A percentile compares a stretch with the other conserved stretches of the same genome.
Evolutionary conservation across 2,113 vertebrate species (phyloP).

Genomic region (Leucosticte australis): DNA sequence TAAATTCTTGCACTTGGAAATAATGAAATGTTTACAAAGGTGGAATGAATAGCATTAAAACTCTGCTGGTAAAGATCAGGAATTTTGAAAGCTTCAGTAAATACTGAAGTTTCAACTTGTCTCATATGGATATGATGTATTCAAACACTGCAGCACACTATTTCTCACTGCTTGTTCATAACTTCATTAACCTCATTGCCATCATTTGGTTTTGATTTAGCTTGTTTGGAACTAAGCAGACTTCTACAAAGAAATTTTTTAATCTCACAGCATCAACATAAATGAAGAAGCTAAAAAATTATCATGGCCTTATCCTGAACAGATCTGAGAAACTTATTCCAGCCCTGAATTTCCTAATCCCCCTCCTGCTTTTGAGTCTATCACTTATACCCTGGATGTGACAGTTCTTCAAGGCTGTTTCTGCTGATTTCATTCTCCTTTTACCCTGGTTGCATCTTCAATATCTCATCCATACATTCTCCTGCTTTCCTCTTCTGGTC

Average conservation of each 20-base stretch:
- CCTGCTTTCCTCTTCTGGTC: neutral
- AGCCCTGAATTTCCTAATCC: neutral
- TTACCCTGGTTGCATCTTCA: neutral
- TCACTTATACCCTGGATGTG: neutral
- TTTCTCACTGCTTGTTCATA: neutral
- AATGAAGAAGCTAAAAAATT: neutral
- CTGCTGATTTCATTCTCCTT: neutral
- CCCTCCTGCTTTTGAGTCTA: neutral
- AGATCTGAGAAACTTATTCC: neutral
- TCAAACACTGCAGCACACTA: neutral
- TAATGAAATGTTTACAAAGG: neutral
- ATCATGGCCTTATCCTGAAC: neutral
- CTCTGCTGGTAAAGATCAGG: neutral
- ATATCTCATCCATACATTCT: fast-evolving
- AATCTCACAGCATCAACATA: neutral
- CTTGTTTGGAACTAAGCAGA: neutral
- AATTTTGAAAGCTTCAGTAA: neutral
- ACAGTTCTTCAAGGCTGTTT: neutral
- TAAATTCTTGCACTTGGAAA: neutral
- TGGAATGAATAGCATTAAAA: neutral
- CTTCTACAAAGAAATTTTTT: neutral
- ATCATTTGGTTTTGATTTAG: neutral
- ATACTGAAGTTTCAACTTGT: neutral
- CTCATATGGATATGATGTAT: neutral
- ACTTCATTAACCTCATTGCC: neutral